phyloP scores from a whole-genome alignment of 2,888 invertebrate species.

The Cylindroiulus punctatus region DNA sequence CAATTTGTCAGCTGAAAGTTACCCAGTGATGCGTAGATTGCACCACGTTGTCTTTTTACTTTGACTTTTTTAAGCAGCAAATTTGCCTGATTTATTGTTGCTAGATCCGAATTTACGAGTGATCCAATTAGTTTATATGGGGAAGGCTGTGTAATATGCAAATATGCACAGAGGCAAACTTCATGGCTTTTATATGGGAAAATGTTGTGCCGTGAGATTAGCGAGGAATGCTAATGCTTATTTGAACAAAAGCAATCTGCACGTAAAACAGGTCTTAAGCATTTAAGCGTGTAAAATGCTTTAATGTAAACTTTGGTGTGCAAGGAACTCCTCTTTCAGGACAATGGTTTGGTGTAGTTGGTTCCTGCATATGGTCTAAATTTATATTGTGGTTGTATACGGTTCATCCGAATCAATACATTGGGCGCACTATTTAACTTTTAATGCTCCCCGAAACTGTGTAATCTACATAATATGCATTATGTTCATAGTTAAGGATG shows the following conservation, averaged over 20 bases:
- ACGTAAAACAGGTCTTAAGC: conserved; percentile 47
- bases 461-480: conserved; percentile 40
- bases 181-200: not conserved
- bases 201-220: conserved; percentile 18
- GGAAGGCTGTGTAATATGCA: not conserved
- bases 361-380: not conserved
- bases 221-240: conserved; percentile 29
- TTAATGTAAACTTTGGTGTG: conserved; percentile 4
- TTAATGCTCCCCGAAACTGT: not conserved
- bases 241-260: conserved; percentile 47
- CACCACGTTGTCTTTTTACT: not conserved
- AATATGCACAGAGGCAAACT: conserved; percentile 35
- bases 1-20: not conserved
- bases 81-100: not conserved
- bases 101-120: not conserved
- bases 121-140: conserved; percentile 4
- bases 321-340: not conserved
- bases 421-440: not conserved
- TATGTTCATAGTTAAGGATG: conserved; percentile 35
- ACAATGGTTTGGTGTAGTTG: conserved; percentile 18
- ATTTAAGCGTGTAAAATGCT: conserved; percentile 28
- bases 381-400: conserved; percentile 7
- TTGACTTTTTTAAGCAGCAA: not conserved
- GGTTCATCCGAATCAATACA: not conserved
- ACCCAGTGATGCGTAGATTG: not conserved